These are phyloP conservation scores for Lymantria monacha DNA, from an alignment of 2,888 invertebrate genomes.

Conservation along the genomic window DNA sequence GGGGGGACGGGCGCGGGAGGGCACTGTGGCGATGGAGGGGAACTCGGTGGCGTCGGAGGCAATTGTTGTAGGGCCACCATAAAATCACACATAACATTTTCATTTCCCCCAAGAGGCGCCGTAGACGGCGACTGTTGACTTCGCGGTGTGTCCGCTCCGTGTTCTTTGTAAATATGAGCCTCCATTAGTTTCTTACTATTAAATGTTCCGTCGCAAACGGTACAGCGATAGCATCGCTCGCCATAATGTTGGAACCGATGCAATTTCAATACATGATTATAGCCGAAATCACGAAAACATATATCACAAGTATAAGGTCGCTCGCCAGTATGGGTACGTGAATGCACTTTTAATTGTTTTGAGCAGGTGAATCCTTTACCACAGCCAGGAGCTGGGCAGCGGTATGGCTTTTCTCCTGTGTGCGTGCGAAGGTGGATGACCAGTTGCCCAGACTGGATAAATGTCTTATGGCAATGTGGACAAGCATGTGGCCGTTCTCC, in stretches of 20 bases:
- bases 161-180: constrained; percentile 87
- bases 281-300: constrained; percentile 94
- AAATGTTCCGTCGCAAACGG: constrained; percentile 94
- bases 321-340: constrained; percentile 94
- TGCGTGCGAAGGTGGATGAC: constrained; percentile 96
- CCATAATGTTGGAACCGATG: constrained; percentile 96
- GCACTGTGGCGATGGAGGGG: constrained; percentile 75
- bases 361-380: constrained; percentile 96
- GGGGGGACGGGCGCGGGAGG: constrained; percentile 58
- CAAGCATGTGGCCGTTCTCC: constrained; percentile 95
- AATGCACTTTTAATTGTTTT: constrained; percentile 95
- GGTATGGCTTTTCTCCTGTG: constrained; percentile 93
- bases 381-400: constrained; percentile 90
- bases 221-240: constrained; percentile 95
- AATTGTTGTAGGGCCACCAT: constrained; percentile 74
- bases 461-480: constrained; percentile 92
- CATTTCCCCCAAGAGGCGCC: constrained; percentile 53
- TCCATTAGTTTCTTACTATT: constrained; percentile 96
- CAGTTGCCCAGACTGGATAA: constrained; percentile 94
- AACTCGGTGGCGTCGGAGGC: constrained; percentile 83
- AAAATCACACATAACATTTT: constrained; percentile 70
- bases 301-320: constrained; percentile 96
- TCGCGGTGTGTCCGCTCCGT: constrained; percentile 78
- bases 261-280: constrained; percentile 94
- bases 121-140: constrained; percentile 54